Base-by-base conservation (phyloP, 2,888 invertebrate genomes). In the Pachycephus smyrnensis region DNA sequence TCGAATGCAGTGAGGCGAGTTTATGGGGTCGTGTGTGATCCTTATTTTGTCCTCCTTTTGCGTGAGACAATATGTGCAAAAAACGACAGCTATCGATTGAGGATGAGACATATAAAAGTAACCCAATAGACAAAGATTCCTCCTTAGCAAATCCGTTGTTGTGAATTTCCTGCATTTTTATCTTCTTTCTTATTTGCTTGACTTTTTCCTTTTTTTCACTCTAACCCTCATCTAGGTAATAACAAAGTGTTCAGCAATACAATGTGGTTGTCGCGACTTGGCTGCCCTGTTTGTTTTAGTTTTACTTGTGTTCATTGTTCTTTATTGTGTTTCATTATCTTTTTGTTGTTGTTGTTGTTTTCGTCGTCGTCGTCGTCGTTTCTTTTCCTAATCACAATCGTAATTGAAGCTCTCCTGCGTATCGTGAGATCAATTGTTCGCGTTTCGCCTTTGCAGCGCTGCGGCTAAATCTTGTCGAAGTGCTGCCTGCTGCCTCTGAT, bases 381-480 rank as follows among this genome's bases (percentile, higher is more conserved):
- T 75, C 68, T 79, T 81, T 82, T 80, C 84, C 88, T 90, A 90
- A 89, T 89, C 89, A 88, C 88, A 90, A 88, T 90, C 86, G 80
- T 90, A 89, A 87, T 90, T 85, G 80, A 88, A 88, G 84, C 85
- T 87, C 82, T 88, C 87, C 80, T 85, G 84, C 79, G 86, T 83
- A 75, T 88, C 88, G 84, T 83, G 82, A 79, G 88, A 91, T 91
- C 91, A 91, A 90, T 91, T 91, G 80, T 95, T 95, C 76, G 95
- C 96, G 91, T 97, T 96, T 88, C 98, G 94, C 89, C 96, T 96
- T 89, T 96, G 95, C 86, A 97, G 93, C 79, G 96, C 98, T 69
- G 95, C 94, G 31, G 97, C 97, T 83, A 98, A 93, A 92, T 98
- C 97, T 91, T 96, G 96, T 90, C 96, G 95, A 88, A 98, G 93